Base-by-base conservation (phyloP, 2,797 vertebrate species). In the Rhinatrema bivittatum region DNA sequence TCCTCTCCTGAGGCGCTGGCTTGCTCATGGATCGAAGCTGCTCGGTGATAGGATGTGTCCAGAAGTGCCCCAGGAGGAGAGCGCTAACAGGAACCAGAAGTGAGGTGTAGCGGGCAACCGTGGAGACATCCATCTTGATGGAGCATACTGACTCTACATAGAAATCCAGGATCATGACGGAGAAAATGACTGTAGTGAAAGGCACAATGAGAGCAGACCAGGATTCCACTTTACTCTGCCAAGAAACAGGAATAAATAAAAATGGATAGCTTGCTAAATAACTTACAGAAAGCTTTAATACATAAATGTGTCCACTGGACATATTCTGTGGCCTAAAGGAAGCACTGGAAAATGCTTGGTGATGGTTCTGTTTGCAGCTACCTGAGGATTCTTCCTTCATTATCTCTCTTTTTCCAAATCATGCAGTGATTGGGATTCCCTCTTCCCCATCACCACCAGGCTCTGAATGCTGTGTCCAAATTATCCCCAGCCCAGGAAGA, bases 161-260 rank as follows among this genome's bases (percentile, higher is more conserved):
- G 68, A 98, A 98, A 78, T 98, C 94, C 82, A 99, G 72, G 67
- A 96, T 89, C 76, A 88, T 80, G 23, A 98, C 86, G 3, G 89
- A 94, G 69, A 97, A 87, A 52, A 96, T 82, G 58, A 97, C 84
- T 46, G 89, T 90, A 38, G 65, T 28, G 5, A 98, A 91, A 18
- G 94, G 93, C 60, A 93, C 79, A 58, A 92, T 60, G 50, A 98
- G 90, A 21, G 87, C 76, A 27, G 89, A 90, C 93, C 94, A 98
- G 4, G 93, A 98, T 21, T 94, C 89, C 5, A 97, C 90, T 75
- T 96, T 98, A 72, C 88, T 98, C 95, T 98, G 76, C 11, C n/a
- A 50, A 56, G 3, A 45, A 14, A 30, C 18, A 10, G n/a, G n/a
- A 22, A 23, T n/a, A n/a, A n/a, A n/a, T n/a, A n/a, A n/a, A n/a